Conservation (phyloP, 2,888 invertebrate species). For the Metacarcinus magister region DNA sequence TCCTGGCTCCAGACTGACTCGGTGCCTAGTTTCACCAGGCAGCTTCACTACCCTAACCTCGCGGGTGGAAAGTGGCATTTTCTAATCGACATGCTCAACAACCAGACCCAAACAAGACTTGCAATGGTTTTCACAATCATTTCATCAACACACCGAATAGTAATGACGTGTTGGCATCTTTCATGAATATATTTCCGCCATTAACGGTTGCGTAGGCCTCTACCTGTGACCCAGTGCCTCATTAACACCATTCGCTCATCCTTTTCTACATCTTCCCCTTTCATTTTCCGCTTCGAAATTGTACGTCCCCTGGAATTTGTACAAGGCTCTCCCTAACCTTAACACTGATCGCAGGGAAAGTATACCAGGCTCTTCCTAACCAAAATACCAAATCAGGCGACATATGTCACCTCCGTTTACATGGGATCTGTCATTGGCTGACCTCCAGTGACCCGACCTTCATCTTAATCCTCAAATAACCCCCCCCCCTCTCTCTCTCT, state of each 20-base stretch:
- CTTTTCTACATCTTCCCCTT: neutral
- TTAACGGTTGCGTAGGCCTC: neutral
- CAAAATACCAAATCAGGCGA: too few species aligned
- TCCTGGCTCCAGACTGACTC: too few species aligned
- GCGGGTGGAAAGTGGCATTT: neutral
- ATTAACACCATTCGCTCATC: neutral
- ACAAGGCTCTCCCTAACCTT: too few species aligned
- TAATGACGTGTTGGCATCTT: too few species aligned
- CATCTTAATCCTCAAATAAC: too few species aligned
- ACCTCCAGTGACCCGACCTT: too few species aligned
- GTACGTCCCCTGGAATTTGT: neutral
- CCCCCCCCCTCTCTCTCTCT: too few species aligned
- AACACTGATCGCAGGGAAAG: too few species aligned
- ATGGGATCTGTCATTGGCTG: too few species aligned
- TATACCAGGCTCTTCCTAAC: too few species aligned
- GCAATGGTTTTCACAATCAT: neutral
- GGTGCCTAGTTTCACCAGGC: neutral
- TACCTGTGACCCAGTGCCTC: neutral
- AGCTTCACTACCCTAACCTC: neutral
- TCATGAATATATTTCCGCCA: neutral
- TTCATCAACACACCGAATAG: neutral
- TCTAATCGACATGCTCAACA: neutral
- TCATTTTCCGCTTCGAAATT: neutral
- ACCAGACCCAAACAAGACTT: neutral
- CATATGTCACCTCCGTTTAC: too few species aligned